Percentiles rank a stretch among this genome's conserved stretches.
phyloP scores from a whole-genome alignment of 2,888 invertebrate genomes.

The Papilio demoleus region DNA sequence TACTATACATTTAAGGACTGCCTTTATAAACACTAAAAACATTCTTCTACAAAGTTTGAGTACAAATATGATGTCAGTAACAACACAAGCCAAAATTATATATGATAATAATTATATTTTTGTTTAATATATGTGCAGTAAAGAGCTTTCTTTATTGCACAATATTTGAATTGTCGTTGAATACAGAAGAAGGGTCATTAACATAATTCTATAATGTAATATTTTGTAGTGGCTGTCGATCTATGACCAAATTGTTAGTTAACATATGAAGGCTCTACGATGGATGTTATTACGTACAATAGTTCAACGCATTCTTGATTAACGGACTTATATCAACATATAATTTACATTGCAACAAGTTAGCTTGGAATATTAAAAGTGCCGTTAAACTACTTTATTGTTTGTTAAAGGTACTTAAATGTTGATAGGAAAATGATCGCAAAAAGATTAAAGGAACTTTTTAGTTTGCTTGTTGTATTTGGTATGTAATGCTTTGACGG shows the following conservation, averaged over 20 bases:
- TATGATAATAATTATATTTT: slow-evolving; percentile 13
- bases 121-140: neutral
- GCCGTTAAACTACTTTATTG: neutral
- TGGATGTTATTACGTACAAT: neutral
- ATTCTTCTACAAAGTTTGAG: neutral
- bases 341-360: too few relatives aligned
- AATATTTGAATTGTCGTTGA: slow-evolving; percentile 42
- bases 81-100: slow-evolving; percentile 21
- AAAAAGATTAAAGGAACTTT: too few relatives aligned
- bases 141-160: neutral
- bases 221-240: neutral
- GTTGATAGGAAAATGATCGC: too few relatives aligned
- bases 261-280: neutral
- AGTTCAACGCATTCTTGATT: neutral
- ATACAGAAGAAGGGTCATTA: slow-evolving; percentile 30
- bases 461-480: neutral
- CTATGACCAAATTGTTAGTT: slow-evolving; percentile 7
- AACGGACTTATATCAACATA: too few relatives aligned
- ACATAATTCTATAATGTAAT: slow-evolving; percentile 22
- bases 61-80: slow-evolving; percentile 20
- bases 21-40: neutral
- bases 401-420: neutral
- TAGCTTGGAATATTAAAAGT: neutral
- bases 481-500: slow-evolving; percentile 15
- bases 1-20: neutral